Evolutionary conservation across 2,888 invertebrate genomes (phyloP).

Genomic region (Drosophila pegasa): DNA sequence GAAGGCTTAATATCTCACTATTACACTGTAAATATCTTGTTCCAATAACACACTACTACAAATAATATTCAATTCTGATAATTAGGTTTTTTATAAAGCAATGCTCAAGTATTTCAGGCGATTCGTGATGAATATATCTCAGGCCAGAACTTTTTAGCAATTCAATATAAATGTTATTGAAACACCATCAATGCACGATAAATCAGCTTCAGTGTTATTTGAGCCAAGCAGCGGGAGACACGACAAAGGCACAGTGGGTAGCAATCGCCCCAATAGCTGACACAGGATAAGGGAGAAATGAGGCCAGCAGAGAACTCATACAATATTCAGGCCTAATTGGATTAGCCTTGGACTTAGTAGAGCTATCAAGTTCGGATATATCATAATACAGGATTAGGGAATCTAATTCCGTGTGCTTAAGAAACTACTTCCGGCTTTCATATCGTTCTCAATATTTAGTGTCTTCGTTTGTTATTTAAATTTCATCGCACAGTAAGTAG

Average conservation of each 20-base stretch:
- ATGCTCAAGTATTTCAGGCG: too few species aligned
- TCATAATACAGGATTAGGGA: neutral
- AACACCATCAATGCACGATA: neutral
- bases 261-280: slow-evolving; percentile 8
- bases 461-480: too few species aligned
- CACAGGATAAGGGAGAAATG: slow-evolving; percentile 25
- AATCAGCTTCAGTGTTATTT: neutral
- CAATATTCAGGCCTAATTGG: slow-evolving; percentile 34
- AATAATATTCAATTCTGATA: too few species aligned
- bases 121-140: too few species aligned
- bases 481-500: neutral
- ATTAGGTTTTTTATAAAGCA: too few species aligned
- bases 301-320: slow-evolving; percentile 36
- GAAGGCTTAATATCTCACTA: too few species aligned
- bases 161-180: slow-evolving; percentile 4
- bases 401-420: neutral
- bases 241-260: slow-evolving; percentile 23
- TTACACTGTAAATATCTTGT: too few species aligned
- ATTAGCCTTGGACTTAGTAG: slow-evolving; percentile 34
- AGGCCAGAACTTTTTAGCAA: neutral
- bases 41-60: too few species aligned
- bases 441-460: too few species aligned
- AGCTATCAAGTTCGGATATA: neutral
- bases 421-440: neutral
- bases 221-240: slow-evolving; percentile 3